Conservation (phyloP, 2,797 vertebrate species). For the Urosaurus nigricauda region DNA sequence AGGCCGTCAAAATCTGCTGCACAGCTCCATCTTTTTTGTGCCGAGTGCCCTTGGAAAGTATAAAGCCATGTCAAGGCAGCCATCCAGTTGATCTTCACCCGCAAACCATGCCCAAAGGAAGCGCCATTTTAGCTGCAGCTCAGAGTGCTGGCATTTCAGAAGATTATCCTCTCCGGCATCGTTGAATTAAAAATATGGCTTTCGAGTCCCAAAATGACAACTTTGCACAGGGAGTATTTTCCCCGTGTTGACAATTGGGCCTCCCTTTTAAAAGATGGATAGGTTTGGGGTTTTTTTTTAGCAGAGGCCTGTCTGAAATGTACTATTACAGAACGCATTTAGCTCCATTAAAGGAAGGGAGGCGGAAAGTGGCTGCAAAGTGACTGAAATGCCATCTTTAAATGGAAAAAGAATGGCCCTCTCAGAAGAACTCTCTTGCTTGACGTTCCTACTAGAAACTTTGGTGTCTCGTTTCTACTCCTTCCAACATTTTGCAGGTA, state of each 20-base stretch:
- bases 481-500: too few relatives aligned
- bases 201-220: constrained; percentile 20
- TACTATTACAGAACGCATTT: neutral
- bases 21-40: constrained; percentile 7
- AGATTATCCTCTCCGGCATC: neutral
- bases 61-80: constrained; percentile 11
- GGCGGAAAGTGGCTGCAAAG: neutral
- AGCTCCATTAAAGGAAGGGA: neutral
- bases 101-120: neutral
- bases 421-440: neutral
- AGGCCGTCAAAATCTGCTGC: neutral
- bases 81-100: neutral
- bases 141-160: neutral
- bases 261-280: constrained; percentile 1
- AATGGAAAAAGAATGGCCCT: neutral
- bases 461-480: neutral
- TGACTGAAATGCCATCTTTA: neutral
- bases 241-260: neutral
- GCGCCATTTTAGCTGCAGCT: neutral
- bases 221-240: neutral
- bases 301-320: neutral
- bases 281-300: neutral
- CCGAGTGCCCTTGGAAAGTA: constrained; percentile 9
- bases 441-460: constrained; percentile 13
- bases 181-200: constrained; percentile 16